Conservation (phyloP, 2,888 invertebrate species). For the Morpho achilles region DNA sequence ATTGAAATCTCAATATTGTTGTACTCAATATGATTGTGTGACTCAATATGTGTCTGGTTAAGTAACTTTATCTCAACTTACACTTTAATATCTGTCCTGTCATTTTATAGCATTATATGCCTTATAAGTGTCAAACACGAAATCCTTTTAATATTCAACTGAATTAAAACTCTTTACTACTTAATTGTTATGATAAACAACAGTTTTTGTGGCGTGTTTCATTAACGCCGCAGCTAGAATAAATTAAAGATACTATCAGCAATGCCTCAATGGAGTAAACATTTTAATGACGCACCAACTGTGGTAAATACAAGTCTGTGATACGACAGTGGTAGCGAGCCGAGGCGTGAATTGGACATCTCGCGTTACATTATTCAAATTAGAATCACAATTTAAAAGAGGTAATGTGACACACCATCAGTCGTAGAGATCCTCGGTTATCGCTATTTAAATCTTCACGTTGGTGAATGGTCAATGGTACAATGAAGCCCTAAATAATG, state of each 20-base stretch:
- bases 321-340: slow-evolving; percentile 8
- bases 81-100: too few relatives aligned
- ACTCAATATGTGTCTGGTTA: too few relatives aligned
- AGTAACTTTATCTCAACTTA: too few relatives aligned
- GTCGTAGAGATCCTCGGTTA: slow-evolving; percentile 62
- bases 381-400: slow-evolving; percentile 35
- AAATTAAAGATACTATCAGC: slow-evolving; percentile 14
- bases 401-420: slow-evolving; percentile 60
- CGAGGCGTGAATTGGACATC: slow-evolving; percentile 26
- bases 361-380: slow-evolving; percentile 30
- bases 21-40: too few relatives aligned
- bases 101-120: too few relatives aligned
- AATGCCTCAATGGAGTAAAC: slow-evolving; percentile 6
- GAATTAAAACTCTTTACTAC: neutral
- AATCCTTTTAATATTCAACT: too few relatives aligned
- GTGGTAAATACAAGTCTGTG: slow-evolving; percentile 3
- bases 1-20: too few relatives aligned
- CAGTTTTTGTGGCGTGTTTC: slow-evolving; percentile 5
- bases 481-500: slow-evolving; percentile 76
- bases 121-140: too few relatives aligned
- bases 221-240: slow-evolving; percentile 8
- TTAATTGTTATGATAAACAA: slow-evolving; percentile 11
- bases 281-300: slow-evolving; percentile 12
- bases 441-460: slow-evolving; percentile 62
- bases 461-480: slow-evolving; percentile 54